Base-by-base conservation (phyloP, 2,888 invertebrate genomes). In the Agriopis leucophaearia region DNA sequence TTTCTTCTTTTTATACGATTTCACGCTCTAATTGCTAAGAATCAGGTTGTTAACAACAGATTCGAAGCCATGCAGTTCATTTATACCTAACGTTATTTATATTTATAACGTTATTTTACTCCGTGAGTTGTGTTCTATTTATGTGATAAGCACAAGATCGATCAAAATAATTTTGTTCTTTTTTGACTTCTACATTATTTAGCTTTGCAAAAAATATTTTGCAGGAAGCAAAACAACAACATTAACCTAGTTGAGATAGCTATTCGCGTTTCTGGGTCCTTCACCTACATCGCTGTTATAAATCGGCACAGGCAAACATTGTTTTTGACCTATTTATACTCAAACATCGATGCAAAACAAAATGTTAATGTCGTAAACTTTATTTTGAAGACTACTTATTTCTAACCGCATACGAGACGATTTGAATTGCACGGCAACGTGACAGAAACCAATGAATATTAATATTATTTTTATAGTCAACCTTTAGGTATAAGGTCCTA, bases 11-110 rank as follows among this genome's bases (percentile, higher is more conserved):
- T 63, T 59, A 66, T 71, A 57, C 70, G 75, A 73, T 70, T 77
- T 80, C 73, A 63, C 78, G 82, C 74, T 83, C 80, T 74, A 78
- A 72, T 81, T 56, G 38, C 47, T 44, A n/a, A 18, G 42, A 50
- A 42, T 35, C n/a, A 0, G 3, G 35, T 27, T 54, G 62, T 38
- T 62, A 54, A 59, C 27, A 59, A 60, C 5, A 42, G 36, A 52
- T 45, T 18, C 13, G 16, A 6, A 18, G 16, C 13, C 38, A 40
- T 59, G 40, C n/a, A 48, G 40, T 40, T 27, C 15, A 36, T 52
- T 15, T n/a, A 36, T 15, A n/a, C n/a, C n/a, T n/a, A 27, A 27
- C 0, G 0, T 51, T 51, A 5, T 12, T n/a, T 12, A 27, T 12
- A 7, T n/a, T n/a, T n/a, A n/a, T n/a, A n/a, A n/a, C n/a, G n/a